Conservation (phyloP, 2,888 invertebrate genomes). For the Melanostoma mellinum region DNA sequence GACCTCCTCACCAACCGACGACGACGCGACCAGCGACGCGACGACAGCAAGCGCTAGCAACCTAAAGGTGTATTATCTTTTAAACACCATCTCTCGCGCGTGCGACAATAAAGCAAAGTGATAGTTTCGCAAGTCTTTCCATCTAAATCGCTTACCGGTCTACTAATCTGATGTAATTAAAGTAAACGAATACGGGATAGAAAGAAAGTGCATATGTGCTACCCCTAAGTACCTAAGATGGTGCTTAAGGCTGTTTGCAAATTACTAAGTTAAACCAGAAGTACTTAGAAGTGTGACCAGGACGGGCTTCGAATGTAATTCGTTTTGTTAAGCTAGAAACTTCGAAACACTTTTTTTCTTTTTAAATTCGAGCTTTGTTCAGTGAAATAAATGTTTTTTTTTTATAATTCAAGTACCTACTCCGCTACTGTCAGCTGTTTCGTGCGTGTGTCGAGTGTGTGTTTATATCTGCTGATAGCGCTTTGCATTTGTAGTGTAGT, state of each 20-base stretch:
- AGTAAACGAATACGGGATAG: constrained; percentile 13
- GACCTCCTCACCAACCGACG: constrained; percentile 41
- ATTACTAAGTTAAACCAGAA: constrained; percentile 27
- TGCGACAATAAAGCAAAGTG: constrained; percentile 59
- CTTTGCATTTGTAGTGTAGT: constrained; percentile 11
- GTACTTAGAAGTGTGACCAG: constrained; percentile 50
- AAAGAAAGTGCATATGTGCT: constrained; percentile 29
- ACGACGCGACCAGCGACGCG: constrained; percentile 4
- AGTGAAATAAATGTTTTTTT: constrained; percentile 1
- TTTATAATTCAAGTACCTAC: constrained; percentile 11
- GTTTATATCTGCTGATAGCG: constrained; percentile 30
- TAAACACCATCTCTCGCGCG: constrained; percentile 51
- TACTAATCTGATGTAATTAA: constrained; percentile 53
- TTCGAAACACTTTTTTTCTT: no score
- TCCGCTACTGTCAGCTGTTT: constrained; percentile 43
- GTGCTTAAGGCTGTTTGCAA: constrained; percentile 26
- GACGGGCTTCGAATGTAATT: constrained; percentile 40
- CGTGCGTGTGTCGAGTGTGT: constrained; percentile 26
- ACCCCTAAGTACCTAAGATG: constrained; percentile 45
- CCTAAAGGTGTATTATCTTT: constrained; percentile 30
- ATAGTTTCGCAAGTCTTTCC: constrained; percentile 43
- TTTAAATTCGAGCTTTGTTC: no score
- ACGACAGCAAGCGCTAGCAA: neutral
- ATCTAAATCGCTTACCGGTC: constrained; percentile 60
- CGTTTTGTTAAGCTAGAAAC: neutral